phyloP scores from a whole-genome alignment of 2,888 invertebrate species.

The Volucella inflata region DNA sequence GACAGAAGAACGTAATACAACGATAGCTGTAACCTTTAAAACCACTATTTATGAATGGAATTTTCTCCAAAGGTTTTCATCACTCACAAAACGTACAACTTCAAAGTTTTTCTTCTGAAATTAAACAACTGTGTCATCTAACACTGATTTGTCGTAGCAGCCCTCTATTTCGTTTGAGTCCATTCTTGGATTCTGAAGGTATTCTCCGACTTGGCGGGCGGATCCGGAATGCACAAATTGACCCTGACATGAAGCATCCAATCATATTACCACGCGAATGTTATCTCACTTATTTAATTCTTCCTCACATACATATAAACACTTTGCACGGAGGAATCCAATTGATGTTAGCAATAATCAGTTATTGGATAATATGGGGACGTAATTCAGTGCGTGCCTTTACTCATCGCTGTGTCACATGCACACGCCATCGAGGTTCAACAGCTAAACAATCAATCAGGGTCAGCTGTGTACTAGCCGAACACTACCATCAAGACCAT shows the following conservation, averaged over 20 bases:
- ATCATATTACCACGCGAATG: conserved; percentile 38
- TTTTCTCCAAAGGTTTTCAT: too few species aligned
- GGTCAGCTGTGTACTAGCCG: conserved; percentile 30
- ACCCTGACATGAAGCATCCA: conserved; percentile 34
- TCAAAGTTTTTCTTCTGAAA: conserved; percentile 27
- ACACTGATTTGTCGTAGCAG: conserved; percentile 13
- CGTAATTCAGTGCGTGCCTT: neutral
- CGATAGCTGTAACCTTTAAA: too few species aligned
- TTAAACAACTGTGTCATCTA: conserved; percentile 27
- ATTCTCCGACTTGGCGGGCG: conserved; percentile 6
- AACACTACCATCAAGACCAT: conserved; percentile 21
- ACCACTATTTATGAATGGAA: too few species aligned
- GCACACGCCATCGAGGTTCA: conserved; percentile 10
- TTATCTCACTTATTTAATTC: conserved; percentile 36
- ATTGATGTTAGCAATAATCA: conserved; percentile 2
- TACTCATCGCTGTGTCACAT: conserved; percentile 21
- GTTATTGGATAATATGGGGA: conserved; percentile 18
- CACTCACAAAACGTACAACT: too few species aligned
- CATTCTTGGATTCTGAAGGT: conserved; percentile 47
- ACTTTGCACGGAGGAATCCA: conserved; percentile 15
- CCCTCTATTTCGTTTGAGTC: conserved; percentile 20
- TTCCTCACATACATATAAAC: conserved; percentile 20
- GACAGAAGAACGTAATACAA: too few species aligned
- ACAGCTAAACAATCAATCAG: conserved; percentile 38
- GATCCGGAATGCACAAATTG: conserved; percentile 27